Evolutionary conservation across 2,888 invertebrate species (phyloP), one percentile per base, ranked within the genome.

Genomic region (Thymelicus lineola): DNA sequence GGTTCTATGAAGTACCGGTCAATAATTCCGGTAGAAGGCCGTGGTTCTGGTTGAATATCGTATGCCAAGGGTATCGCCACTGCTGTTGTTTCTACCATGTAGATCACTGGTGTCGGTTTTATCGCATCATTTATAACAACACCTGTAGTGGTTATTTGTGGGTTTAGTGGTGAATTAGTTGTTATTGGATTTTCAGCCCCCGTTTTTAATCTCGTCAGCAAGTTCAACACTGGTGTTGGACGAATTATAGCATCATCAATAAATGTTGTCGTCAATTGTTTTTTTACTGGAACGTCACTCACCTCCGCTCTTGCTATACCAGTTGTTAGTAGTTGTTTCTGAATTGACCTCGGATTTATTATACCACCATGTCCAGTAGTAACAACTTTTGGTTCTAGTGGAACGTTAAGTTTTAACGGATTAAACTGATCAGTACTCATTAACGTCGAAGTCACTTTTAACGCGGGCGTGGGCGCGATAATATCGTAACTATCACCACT

Each of bases 361-460:
- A 58, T 38, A 36, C 5, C 38, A 28, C 17, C 45, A 36, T 17
- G 6, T 17, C 36, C 38, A 58, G 69, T 69, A 0, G 63, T 48
- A n/a, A 58, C 5, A 7, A 20, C 6, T 15, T 48, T 36, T 3
- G 38, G 15, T 36, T n/a, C 42, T 14, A 42, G 3, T 7, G 57
- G 10, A 5, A 48, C 42, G 38, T 68, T 68, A 17, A n/a, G 12
- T 57, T 62, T 57, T n/a, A 68, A 48, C n/a, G 68, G 63, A 20
- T 58, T 36, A 12, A 15, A 38, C 36, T 38, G 48, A 48, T 63
- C 62, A 36, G 68, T 69, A 15, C 36, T 63, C 2, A 20, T 58
- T 48, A 69, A 38, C n/a, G 36, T 45, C 12, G 38, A 6, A 6
- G 20, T 3, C 7, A 36, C 35, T 17, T 58, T 46, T 9, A 63